Conservation (phyloP, 92 coral and sea anemone species). For the Galaxea fascicularis region DNA sequence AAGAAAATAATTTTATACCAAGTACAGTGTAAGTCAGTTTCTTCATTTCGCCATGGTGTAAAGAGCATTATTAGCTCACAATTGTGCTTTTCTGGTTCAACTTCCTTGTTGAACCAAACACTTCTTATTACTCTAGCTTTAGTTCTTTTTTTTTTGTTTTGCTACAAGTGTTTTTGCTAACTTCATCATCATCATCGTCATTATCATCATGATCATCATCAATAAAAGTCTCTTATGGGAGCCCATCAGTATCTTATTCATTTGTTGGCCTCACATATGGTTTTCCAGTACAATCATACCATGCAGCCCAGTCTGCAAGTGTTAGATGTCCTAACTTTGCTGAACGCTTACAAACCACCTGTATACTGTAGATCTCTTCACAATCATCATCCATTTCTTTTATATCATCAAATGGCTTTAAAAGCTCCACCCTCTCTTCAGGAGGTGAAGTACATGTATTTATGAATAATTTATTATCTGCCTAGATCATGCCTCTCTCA, state of each 20-base stretch:
- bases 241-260: conserved; percentile 37
- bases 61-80: conserved; percentile 53
- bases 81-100: conserved; percentile 33
- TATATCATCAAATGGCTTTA: too few species aligned
- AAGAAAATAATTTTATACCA: too few species aligned
- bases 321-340: conserved; percentile 32
- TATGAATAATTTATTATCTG: conserved; percentile 29
- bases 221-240: conserved; percentile 31
- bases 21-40: conserved; percentile 43
- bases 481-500: too few species aligned
- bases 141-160: conserved; percentile 48
- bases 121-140: conserved; percentile 45
- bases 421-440: conserved; percentile 37
- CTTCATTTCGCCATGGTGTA: conserved; percentile 67
- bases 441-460: conserved; percentile 35
- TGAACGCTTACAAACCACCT: conserved; percentile 31
- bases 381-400: background rate
- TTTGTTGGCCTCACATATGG: conserved; percentile 33
- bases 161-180: background rate
- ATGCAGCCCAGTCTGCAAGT: conserved; percentile 73
- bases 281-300: conserved; percentile 62
- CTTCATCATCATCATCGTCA: background rate
- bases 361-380: conserved; percentile 46
- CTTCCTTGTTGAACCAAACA: too few species aligned
- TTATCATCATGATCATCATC: too few species aligned